phyloP scores from a whole-genome alignment of 37 sponge, comb jelly and placozoan species.

The Dysidea cf. avara region DNA sequence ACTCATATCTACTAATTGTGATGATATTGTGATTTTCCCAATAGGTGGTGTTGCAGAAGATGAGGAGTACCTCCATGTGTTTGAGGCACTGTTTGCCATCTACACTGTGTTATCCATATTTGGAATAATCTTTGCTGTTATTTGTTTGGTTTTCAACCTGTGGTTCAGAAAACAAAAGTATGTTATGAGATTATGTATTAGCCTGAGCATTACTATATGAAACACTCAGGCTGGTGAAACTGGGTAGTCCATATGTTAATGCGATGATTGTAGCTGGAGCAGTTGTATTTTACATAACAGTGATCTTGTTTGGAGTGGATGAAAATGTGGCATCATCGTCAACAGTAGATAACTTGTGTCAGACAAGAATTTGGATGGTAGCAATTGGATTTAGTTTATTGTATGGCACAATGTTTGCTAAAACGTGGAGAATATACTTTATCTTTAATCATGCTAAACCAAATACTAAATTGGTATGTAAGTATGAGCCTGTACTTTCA shows the following conservation, averaged over 20 bases:
- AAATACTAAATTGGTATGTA: too few species aligned
- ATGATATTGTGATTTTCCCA: too few species aligned
- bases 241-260: conserved; percentile 60
- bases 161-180: background rate
- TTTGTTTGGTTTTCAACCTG: background rate
- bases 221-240: conserved; percentile 58
- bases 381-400: conserved; percentile 45
- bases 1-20: too few species aligned
- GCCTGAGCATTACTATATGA: too few species aligned
- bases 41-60: conserved; percentile 27
- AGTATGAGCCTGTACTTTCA: too few species aligned
- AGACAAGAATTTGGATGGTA: conserved; percentile 44
- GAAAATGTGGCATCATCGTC: background rate
- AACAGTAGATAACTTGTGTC: conserved; percentile 13
- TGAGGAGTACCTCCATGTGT: conserved; percentile 7
- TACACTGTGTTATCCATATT: conserved; percentile 12
- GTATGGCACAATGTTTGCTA: conserved; percentile 54
- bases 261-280: conserved; percentile 42
- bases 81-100: conserved; percentile 12
- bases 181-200: too few species aligned
- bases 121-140: background rate
- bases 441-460: conserved; percentile 27
- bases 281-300: conserved; percentile 42
- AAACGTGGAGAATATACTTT: conserved; percentile 61
- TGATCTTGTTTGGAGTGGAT: conserved; percentile 54